phyloP scores from a whole-genome alignment of 1,140 invertebrate genomes.

The Andricus grossulariae region DNA sequence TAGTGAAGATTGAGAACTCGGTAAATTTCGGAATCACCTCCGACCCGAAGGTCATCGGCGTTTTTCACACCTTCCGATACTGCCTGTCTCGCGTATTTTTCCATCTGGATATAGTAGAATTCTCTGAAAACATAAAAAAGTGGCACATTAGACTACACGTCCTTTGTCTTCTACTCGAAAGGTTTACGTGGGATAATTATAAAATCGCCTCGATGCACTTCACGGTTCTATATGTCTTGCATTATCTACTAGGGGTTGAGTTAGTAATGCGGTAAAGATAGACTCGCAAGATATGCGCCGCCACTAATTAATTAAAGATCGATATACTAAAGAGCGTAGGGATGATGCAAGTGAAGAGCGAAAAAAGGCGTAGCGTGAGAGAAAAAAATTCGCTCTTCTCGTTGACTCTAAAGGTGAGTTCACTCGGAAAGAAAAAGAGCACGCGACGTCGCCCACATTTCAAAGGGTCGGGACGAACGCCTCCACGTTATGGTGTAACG shows the following conservation, averaged over 20 bases:
- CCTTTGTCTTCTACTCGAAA: neutral
- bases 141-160: slow-evolving; percentile 26
- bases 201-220: slow-evolving; percentile 7
- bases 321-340: slow-evolving; percentile 49
- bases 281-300: slow-evolving; percentile 32
- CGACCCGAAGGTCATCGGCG: slow-evolving; percentile 94
- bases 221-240: slow-evolving; percentile 12
- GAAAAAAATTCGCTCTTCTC: slow-evolving; percentile 18
- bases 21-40: slow-evolving; percentile 97
- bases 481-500: slow-evolving; percentile 50
- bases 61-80: slow-evolving; percentile 97
- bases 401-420: slow-evolving; percentile 43
- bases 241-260: neutral
- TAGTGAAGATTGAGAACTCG: slow-evolving; percentile 99
- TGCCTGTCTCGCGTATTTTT: slow-evolving; percentile 98
- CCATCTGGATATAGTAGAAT: slow-evolving; percentile 99
- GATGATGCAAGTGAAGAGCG: slow-evolving; percentile 23
- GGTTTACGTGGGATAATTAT: neutral
- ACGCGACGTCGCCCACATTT: slow-evolving; percentile 38
- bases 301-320: slow-evolving; percentile 66
- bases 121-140: slow-evolving; percentile 85
- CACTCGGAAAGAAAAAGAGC: slow-evolving; percentile 50
- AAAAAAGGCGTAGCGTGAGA: slow-evolving; percentile 16
- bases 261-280: slow-evolving; percentile 38
- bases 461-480: slow-evolving; percentile 40